Percentiles rank a stretch among this genome's conserved stretches.
phyloP scores from a whole-genome alignment of 2,113 vertebrate species.

The human region DNA sequence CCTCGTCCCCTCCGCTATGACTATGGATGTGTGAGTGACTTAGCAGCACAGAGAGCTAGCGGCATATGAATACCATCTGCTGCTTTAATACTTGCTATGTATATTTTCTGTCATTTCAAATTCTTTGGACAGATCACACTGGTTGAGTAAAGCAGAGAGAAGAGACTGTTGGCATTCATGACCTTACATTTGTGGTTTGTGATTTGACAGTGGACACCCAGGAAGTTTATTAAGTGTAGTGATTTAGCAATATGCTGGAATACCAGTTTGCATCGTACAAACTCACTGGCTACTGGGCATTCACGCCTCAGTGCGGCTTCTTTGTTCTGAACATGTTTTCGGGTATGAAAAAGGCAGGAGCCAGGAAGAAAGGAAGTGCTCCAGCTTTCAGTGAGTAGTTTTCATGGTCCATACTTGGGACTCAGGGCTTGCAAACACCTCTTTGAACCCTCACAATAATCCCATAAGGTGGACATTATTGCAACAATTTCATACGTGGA shows the following conservation, averaged over 20 bases:
- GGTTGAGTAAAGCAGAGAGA: neutral
- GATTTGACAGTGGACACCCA: neutral
- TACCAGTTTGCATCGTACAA: neutral
- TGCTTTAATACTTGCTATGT: neutral
- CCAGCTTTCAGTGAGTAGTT: neutral
- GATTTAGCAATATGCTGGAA: neutral
- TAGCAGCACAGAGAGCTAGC: neutral
- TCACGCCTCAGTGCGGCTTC: neutral
- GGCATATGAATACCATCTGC: conserved; percentile 1
- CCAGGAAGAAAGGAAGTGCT: neutral
- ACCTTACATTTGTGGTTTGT: neutral
- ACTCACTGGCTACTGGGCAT: neutral
- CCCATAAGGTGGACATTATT: neutral
- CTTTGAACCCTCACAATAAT: neutral
- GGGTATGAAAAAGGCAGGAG: neutral
- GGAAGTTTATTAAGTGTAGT: neutral
- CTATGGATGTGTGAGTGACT: neutral
- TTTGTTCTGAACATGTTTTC: neutral
- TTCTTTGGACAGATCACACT: neutral
- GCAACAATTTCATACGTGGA: neutral
- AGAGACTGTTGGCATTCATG: neutral
- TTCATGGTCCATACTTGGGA: neutral
- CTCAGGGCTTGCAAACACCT: neutral
- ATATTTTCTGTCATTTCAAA: conserved; percentile 24
- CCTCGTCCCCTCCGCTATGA: neutral